Conservation (phyloP, 2,797 vertebrate genomes). For the Psittacula derbiana region DNA sequence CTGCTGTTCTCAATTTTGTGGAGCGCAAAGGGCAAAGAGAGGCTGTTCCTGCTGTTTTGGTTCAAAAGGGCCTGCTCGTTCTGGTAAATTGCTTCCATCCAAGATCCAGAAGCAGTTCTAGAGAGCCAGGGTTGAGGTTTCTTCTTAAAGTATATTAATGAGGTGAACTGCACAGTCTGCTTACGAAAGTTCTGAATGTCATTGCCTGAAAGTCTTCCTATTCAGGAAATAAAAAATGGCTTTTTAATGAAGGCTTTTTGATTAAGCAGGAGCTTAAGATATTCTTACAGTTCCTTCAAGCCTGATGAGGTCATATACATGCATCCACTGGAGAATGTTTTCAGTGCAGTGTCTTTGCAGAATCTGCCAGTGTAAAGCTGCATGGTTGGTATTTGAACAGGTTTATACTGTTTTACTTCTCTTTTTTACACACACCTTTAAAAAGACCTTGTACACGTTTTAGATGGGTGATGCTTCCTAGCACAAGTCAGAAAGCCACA, state of each 20-base stretch:
- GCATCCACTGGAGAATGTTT: not conserved
- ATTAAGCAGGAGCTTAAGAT: not conserved
- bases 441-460: not conserved
- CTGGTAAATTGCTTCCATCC: not conserved
- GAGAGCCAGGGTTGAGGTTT: not conserved
- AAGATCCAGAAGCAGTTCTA: not conserved
- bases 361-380: not conserved
- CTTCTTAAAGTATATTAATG: not conserved
- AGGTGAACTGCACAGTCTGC: not conserved
- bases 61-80: not conserved
- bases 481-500: not conserved
- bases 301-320: not conserved
- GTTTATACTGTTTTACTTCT: not conserved
- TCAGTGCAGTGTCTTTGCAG: not conserved
- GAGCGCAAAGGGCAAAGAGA: not conserved
- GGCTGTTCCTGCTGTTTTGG: not conserved
- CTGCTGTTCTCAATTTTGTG: not conserved
- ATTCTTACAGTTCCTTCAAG: not conserved
- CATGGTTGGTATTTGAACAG: not conserved
- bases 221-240: not conserved
- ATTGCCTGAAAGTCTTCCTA: not conserved
- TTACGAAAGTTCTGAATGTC: not conserved
- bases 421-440: not conserved
- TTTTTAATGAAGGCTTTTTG: slow-evolving; percentile 13
- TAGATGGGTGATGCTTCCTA: not conserved